Evolutionary conservation across 2,888 invertebrate species (phyloP).

Genomic region (Mechanitis messenoides): DNA sequence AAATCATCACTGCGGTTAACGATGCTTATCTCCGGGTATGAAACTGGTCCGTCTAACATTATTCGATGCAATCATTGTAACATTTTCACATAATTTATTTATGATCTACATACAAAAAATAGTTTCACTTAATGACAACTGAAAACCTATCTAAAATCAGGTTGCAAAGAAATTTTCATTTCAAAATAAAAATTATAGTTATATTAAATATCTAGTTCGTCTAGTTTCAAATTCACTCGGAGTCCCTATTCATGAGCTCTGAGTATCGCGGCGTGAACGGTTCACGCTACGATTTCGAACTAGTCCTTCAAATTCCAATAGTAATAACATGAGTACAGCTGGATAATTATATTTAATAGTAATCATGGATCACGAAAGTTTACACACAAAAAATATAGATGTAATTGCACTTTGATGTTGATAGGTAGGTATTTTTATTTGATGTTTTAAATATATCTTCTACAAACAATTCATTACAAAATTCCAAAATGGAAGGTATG

Average conservation of each 20-base stretch:
- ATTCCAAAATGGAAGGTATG: conserved; percentile 13
- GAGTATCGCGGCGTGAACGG: too few relatives aligned
- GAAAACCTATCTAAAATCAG: too few relatives aligned
- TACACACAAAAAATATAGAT: background rate
- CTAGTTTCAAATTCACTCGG: too few relatives aligned
- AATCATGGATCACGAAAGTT: too few relatives aligned
- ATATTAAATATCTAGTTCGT: too few relatives aligned
- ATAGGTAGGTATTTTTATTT: background rate
- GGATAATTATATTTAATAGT: too few relatives aligned
- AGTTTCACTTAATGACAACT: conserved; percentile 48
- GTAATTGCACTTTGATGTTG: background rate
- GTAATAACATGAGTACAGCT: too few relatives aligned
- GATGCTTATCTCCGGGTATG: conserved; percentile 69
- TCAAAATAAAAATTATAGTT: background rate
- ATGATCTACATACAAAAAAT: conserved; percentile 27
- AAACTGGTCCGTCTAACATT: conserved; percentile 61
- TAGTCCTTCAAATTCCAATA: too few relatives aligned
- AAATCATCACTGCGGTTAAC: conserved; percentile 65
- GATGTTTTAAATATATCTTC: background rate
- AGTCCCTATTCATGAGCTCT: too few relatives aligned
- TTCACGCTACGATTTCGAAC: too few relatives aligned
- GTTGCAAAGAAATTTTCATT: conserved; percentile 7
- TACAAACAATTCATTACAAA: background rate
- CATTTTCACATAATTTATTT: conserved; percentile 76
- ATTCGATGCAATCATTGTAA: conserved; percentile 74